Base-by-base conservation (phyloP, 1,140 invertebrate genomes). In the Bombus superbus region DNA sequence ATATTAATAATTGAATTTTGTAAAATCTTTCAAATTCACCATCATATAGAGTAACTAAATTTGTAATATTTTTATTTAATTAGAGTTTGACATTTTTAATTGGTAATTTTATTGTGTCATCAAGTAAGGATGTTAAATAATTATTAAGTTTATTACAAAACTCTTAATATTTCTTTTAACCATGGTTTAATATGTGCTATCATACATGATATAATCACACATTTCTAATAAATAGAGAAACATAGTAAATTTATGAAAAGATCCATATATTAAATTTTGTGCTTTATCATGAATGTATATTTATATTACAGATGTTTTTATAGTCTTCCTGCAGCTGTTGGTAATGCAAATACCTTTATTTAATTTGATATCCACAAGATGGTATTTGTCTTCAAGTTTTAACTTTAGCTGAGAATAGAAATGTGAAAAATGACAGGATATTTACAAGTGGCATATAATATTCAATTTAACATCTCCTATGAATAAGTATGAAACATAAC, bases 351-450 rank as follows among this genome's bases (percentile, higher is more conserved):
- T 79, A 90, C 84, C 75, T 71, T 88, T 91, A 62, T 72, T 82
- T 76, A 76, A 85, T 83, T 74, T 81, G 76, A 91, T 83, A 42
- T 88, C 78, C 44, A 74, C 71, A 79, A 91, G 84, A 85, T 90
- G 90, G 87, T 90, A 79, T 78, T 91, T 82, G 57, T 90, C 66
- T 78, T 88, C 69, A n/a, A 88, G 89, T 69, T 91, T 79, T 75
- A 91, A 90, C 86, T 91, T 91, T 90, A 91, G 90, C 89, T 91
- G 90, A 91, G 90, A 90, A 59, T 88, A 91, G 86, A 90, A 83
- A 90, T 86, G 89, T 88, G 57, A 90, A 74, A 62, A 81, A 71
- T 59, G 44, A 83, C 47, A 77, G 44, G 35, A 81, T 72, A 81
- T 86, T 88, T 28, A 72, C 69, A 83, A 86, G 44, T 76, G 69